Evolutionary conservation across 2,113 vertebrate species (phyloP), one percentile per base, ranked within the genome.

Genomic region (Scopus umbretta): DNA sequence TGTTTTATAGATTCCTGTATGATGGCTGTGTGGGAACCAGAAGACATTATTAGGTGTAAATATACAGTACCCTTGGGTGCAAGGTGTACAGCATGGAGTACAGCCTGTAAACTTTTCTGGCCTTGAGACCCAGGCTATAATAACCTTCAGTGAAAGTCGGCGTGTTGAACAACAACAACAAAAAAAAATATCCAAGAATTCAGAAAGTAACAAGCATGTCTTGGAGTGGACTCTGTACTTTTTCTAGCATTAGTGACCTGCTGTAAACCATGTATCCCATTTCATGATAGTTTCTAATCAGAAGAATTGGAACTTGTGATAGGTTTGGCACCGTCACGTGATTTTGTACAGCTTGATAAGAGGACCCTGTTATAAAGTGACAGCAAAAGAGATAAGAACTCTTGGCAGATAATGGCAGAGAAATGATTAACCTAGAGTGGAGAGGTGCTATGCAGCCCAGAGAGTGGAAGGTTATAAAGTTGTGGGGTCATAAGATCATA

Each of bases 291-390:
- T 96, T 93, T 97, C 97, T 98, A 98, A 98, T 98, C 98, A 98
- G 98, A 98, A 96, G 94, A 96, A 98, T 97, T 95, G 95, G 91
- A 97, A 96, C 95, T 94, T 93, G 70, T 75, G 96, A 98, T 99
- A 98, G 99, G 98, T 97, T 96, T 93, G 84, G 62, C 27, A 20
- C 27, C 8, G 43, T 97, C 98, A 98, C 94, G 85, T 98, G 98
- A 83, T 92, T 84, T 84, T 75, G 82, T 95, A 93, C 97, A 90
- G 97, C 97, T 95, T 98, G 98, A 98, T 99, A 98, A 99, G 97
- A 97, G 97, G 96, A 95, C 98, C 98, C 98, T 98, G 99, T 99
- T 99, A 99, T 99, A 99, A 99, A 99, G 98, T 99, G 99, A 99
- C 99, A 99, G 98, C 98, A 97, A 93, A 96, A 96, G 97, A 99